Evolutionary conservation across 2,888 invertebrate species (phyloP).

Genomic region (Hirtodrosophila alboralis): DNA sequence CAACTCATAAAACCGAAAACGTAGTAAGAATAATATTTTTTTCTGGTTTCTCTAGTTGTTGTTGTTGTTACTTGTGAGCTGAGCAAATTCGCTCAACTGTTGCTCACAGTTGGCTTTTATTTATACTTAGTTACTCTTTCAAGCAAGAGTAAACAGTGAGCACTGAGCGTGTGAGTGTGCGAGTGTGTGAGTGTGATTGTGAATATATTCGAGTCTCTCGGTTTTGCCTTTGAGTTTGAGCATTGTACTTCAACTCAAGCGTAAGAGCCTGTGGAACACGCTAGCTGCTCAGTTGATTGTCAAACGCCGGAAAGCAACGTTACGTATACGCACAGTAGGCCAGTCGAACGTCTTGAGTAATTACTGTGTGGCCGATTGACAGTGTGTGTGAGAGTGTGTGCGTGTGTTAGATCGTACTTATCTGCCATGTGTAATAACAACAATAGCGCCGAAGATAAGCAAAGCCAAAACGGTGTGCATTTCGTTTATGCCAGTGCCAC

Average conservation of each 20-base stretch:
- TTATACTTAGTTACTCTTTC: slow-evolving; percentile 51
- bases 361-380: background rate
- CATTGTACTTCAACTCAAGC: too few relatives aligned
- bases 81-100: slow-evolving; percentile 57
- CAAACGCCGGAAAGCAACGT: slow-evolving; percentile 55
- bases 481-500: slow-evolving; percentile 38
- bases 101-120: slow-evolving; percentile 51
- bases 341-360: slow-evolving; percentile 19
- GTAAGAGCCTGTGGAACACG: slow-evolving; percentile 56
- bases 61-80: slow-evolving; percentile 22
- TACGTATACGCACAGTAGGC: slow-evolving; percentile 56
- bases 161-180: too few relatives aligned
- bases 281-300: slow-evolving; percentile 67
- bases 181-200: too few relatives aligned
- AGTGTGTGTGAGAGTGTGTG: too few relatives aligned
- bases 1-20: slow-evolving; percentile 41
- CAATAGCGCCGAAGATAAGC: slow-evolving; percentile 57
- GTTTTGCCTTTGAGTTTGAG: too few relatives aligned
- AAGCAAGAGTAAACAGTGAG: slow-evolving; percentile 15
- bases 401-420: too few relatives aligned
- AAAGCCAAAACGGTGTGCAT: slow-evolving; percentile 52
- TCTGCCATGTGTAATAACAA: slow-evolving; percentile 66
- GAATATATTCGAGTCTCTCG: too few relatives aligned
- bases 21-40: slow-evolving; percentile 42
- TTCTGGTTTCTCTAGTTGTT: too few relatives aligned